phyloP scores from a whole-genome alignment of 92 coral and sea anemone genomes.

The Ricordea florida region DNA sequence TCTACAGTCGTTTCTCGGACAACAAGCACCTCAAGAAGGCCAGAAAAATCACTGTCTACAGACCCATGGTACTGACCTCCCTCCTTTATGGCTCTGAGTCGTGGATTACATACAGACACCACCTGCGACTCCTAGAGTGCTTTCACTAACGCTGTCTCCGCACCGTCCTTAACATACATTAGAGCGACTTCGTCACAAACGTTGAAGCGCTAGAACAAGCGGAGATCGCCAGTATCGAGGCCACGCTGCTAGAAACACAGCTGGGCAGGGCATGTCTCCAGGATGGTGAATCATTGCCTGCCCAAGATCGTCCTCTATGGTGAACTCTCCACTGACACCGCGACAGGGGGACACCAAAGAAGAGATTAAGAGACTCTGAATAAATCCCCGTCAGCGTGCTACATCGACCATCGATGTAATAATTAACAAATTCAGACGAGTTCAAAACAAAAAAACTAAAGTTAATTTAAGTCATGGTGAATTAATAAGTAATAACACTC shows the following conservation, averaged over 20 bases:
- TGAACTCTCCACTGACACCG: conserved; percentile 17
- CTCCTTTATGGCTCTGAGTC: conserved; percentile 25
- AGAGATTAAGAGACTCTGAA: conserved; percentile 38
- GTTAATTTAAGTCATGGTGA: too few species aligned
- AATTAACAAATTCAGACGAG: background rate
- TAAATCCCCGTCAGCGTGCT: conserved; percentile 3
- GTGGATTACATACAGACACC: conserved; percentile 18
- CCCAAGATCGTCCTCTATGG: conserved; percentile 39
- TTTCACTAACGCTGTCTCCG: conserved; percentile 33
- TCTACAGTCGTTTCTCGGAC: too few species aligned
- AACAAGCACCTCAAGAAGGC: too few species aligned
- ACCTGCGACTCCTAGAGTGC: conserved; percentile 21
- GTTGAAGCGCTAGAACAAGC: conserved; percentile 35
- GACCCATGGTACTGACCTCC: too few species aligned
- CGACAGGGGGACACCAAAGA: conserved; percentile 42
- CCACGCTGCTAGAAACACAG: background rate
- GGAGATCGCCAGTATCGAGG: conserved; percentile 12
- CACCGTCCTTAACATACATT: conserved; percentile 38
- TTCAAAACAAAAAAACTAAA: too few species aligned
- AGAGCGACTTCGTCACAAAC: conserved; percentile 51
- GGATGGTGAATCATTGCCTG: conserved; percentile 30
- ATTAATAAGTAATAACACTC: too few species aligned
- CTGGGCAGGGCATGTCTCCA: conserved; percentile 21
- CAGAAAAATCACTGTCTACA: too few species aligned
- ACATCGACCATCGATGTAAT: conserved; percentile 27